A percentile compares a stretch with the other conserved stretches of the same genome.
These are phyloP conservation scores for Alethe diademata DNA, from an alignment of 2,113 vertebrate genomes.

Conservation along the genomic window DNA sequence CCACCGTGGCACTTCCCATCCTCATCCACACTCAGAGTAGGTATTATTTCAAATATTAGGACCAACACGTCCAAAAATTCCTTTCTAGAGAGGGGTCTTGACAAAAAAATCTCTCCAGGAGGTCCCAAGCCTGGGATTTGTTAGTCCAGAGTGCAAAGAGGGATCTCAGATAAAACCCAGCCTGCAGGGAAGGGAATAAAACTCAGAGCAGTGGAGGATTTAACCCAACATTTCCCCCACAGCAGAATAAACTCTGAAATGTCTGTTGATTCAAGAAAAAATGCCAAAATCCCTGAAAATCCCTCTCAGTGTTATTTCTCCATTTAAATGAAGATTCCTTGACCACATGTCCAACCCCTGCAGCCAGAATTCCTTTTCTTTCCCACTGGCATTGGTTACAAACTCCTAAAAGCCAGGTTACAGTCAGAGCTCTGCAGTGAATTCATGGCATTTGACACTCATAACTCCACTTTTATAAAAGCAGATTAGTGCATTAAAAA, in stretches of 20 bases:
- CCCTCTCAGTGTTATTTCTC: neutral
- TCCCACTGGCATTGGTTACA: neutral
- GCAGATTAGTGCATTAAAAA: conserved; percentile 18
- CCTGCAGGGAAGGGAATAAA: neutral
- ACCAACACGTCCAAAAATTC: neutral
- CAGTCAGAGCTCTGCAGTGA: neutral
- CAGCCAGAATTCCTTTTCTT: neutral
- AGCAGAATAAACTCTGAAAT: neutral
- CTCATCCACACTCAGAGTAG: neutral
- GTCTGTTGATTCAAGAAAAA: neutral
- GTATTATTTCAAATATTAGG: neutral
- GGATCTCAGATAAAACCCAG: neutral
- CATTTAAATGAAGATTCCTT: neutral
- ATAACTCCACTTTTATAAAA: neutral
- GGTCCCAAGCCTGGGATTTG: neutral
- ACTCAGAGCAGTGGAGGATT: neutral
- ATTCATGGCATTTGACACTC: neutral
- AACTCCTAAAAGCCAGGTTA: neutral
- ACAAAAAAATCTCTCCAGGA: neutral
- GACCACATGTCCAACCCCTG: neutral
- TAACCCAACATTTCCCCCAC: neutral
- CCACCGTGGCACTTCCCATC: neutral
- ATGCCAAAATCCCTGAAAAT: neutral
- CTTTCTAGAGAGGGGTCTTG: neutral
- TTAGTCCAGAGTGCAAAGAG: neutral